Evolutionary conservation across 1,140 invertebrate genomes (phyloP).

Genomic region (Drosophila bocki): DNA sequence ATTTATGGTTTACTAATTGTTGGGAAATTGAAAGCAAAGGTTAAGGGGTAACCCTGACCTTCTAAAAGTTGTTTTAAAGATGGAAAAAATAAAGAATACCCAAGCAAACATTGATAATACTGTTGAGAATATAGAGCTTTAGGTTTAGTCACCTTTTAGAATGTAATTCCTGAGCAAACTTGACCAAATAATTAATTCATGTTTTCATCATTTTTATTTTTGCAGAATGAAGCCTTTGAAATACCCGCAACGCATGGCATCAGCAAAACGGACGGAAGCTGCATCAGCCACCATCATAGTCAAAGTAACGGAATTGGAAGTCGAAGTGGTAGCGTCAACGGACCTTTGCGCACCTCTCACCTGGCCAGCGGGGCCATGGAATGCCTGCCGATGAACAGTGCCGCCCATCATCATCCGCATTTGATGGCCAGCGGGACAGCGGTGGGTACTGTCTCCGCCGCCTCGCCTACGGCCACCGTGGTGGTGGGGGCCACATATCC

Average conservation of each 20-base stretch:
- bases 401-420: conserved; percentile 67
- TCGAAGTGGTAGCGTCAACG: conserved; percentile 14
- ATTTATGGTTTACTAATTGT: conserved; percentile 11
- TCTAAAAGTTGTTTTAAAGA: too few species aligned
- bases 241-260: conserved; percentile 71
- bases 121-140: neutral
- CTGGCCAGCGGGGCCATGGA: conserved; percentile 73
- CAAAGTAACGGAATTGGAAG: conserved; percentile 43
- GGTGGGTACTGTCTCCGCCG: conserved; percentile 25
- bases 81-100: neutral
- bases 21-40: conserved; percentile 9
- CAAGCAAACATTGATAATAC: neutral
- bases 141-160: neutral
- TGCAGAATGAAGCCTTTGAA: conserved; percentile 79
- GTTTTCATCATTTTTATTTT: neutral
- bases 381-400: conserved; percentile 72
- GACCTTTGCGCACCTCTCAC: conserved; percentile 50
- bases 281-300: conserved; percentile 50
- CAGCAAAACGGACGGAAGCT: conserved; percentile 66
- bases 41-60: conserved; percentile 3
- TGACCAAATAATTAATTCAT: neutral
- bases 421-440: conserved; percentile 49
- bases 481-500: conserved; percentile 76
- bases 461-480: conserved; percentile 69
- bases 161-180: neutral